Evolutionary conservation across 2,888 invertebrate species (phyloP).

Genomic region (Heliconius ismenius): DNA sequence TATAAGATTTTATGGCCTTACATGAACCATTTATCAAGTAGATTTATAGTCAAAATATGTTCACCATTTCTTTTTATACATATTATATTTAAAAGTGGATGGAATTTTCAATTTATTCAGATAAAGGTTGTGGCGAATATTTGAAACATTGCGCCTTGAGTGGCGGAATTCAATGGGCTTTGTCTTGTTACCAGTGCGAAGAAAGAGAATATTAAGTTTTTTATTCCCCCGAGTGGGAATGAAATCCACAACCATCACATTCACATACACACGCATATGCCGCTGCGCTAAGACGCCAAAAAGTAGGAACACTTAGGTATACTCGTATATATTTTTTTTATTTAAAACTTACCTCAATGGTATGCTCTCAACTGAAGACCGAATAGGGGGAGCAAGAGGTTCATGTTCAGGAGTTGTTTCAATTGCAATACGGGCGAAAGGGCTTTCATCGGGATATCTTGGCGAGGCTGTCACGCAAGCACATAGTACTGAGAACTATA

Average conservation of each 20-base stretch:
- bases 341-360: slow-evolving; percentile 72
- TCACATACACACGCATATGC: neutral
- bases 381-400: slow-evolving; percentile 80
- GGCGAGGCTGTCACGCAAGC: slow-evolving; percentile 62
- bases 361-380: slow-evolving; percentile 89
- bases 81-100: neutral
- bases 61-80: neutral
- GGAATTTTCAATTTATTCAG: neutral
- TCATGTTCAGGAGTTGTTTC: slow-evolving; percentile 72
- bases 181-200: too few relatives aligned
- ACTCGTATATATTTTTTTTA: neutral
- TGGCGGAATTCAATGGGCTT: too few relatives aligned
- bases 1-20: neutral
- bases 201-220: too few relatives aligned
- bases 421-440: slow-evolving; percentile 66
- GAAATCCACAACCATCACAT: neutral
- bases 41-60: neutral
- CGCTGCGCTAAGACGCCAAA: neutral
- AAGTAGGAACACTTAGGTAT: too few relatives aligned
- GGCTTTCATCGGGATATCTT: slow-evolving; percentile 53
- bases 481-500: slow-evolving; percentile 63
- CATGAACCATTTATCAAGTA: neutral
- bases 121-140: neutral
- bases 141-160: neutral
- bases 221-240: neutral